Evolutionary conservation across 2,113 vertebrate species (phyloP), one percentile per base, ranked within the genome.

Genomic region (Caranx melampygus): DNA sequence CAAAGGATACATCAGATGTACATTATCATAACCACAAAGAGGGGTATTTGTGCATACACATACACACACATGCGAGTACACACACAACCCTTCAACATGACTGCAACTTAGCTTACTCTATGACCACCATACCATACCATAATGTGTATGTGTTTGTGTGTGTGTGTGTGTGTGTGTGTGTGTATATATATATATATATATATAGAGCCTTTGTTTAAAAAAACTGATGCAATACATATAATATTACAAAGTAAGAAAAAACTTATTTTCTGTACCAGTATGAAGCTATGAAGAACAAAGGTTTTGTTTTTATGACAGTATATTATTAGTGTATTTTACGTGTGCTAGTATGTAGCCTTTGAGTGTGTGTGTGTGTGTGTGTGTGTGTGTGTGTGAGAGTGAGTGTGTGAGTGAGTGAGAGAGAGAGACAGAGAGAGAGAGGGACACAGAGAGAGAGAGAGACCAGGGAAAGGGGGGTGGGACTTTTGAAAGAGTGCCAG

Each of bases 401-500:
- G 37, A 5, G 37, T 37, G 37, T 37, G 35, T 37, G 35, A 6
- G 35, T 37, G 40, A 1, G 40, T 40, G 40, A 5, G 58, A 18
- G 55, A 14, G 55, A 3, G 10, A 11, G 47, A 14, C 8, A 5
- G 58, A 18, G 55, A 14, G 26, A 3, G 10, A 11, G 47, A 14
- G 37, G 1, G 37, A 1, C 8, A 1, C 8, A 10, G 40, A 5
- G 58, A 18, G 55, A 14, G 55, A 3, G 10, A 11, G 47, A 14
- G 26, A 26, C 16, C 40, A 9, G 40, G 8, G 18, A 20, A 20
- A 18, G 18, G 49, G 12, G 15, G 6, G 49, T 6, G 60, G 75
- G 40, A 79, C 65, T 81, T 82, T 59, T 82, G 72, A 68, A 65
- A 40, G 40, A 35, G 33, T 60, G 63, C 78, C 89, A 78, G 35